phyloP scores from a whole-genome alignment of 2,113 vertebrate species.

The Prochilodus magdalenae region DNA sequence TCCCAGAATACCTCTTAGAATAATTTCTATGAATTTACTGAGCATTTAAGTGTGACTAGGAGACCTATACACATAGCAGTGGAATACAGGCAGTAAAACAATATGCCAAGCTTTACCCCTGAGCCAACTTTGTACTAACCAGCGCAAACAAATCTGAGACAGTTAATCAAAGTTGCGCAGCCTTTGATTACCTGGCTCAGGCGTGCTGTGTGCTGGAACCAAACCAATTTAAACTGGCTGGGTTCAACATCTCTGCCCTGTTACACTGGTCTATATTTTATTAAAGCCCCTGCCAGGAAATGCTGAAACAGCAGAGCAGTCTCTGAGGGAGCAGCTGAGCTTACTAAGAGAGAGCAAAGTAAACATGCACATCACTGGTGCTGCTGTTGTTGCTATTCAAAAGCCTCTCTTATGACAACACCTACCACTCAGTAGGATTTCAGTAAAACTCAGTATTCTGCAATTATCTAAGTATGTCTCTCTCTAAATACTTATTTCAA shows the following conservation, averaged over 20 bases:
- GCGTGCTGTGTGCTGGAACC: slow-evolving; percentile 25
- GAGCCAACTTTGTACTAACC: slow-evolving; percentile 6
- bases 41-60: too few species aligned
- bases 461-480: neutral
- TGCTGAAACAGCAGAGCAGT: slow-evolving; percentile 40
- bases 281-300: slow-evolving; percentile 39
- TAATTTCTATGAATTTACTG: too few species aligned
- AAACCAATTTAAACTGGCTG: slow-evolving; percentile 38
- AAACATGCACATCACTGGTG: neutral
- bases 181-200: slow-evolving; percentile 40
- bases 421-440: neutral
- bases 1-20: too few species aligned
- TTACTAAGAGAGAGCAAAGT: neutral
- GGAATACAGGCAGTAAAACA: too few species aligned
- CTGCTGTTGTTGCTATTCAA: neutral
- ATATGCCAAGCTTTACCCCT: too few species aligned
- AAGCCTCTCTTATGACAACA: neutral
- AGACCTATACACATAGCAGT: too few species aligned
- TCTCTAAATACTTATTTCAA: neutral
- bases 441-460: neutral
- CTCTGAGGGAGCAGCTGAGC: slow-evolving; percentile 6
- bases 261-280: slow-evolving; percentile 32
- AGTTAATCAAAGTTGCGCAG: slow-evolving; percentile 27
- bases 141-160: slow-evolving; percentile 19
- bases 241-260: slow-evolving; percentile 36